phyloP scores from a whole-genome alignment of 2,888 invertebrate genomes.

The Phyllotreta cruciferae region DNA sequence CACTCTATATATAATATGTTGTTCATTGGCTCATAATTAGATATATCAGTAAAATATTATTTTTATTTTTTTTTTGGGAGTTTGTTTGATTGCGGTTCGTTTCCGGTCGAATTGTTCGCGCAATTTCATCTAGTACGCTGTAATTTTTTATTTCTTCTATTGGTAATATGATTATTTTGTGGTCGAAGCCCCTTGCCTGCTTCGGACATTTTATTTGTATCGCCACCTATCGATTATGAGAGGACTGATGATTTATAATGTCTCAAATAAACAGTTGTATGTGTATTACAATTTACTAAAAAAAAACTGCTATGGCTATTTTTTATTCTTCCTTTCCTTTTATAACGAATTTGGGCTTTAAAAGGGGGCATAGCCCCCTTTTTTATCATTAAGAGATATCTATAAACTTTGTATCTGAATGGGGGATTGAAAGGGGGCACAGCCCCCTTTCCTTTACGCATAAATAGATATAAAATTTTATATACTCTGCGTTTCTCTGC shows the following conservation, averaged over 20 bases:
- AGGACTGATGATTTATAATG: conserved; percentile 64
- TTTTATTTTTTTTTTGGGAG: background rate
- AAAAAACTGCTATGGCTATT: too few relatives aligned
- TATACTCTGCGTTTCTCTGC: too few relatives aligned
- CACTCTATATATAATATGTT: background rate
- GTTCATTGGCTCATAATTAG: conserved; percentile 19
- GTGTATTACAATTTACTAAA: conserved; percentile 64
- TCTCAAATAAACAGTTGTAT: conserved; percentile 73
- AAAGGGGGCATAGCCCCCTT: too few relatives aligned
- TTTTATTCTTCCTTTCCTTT: too few relatives aligned
- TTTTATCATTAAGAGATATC: too few relatives aligned
- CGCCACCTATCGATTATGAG: conserved; percentile 54
- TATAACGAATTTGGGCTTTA: too few relatives aligned
- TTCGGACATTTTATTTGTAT: conserved; percentile 52
- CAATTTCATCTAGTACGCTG: conserved; percentile 38
- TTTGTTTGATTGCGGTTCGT: too few relatives aligned
- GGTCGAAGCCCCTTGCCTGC: conserved; percentile 43
- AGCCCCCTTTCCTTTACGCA: too few relatives aligned
- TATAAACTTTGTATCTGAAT: too few relatives aligned
- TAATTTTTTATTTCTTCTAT: conserved; percentile 43
- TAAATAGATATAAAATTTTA: too few relatives aligned
- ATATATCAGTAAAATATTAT: conserved; percentile 9
- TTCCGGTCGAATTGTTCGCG: conserved; percentile 15
- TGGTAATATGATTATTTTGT: conserved; percentile 39
- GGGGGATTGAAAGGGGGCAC: too few relatives aligned